These are phyloP conservation scores for Pseudomyrmex sp. DNA, from an alignment of 1,140 invertebrate species.

Conservation along the genomic window DNA sequence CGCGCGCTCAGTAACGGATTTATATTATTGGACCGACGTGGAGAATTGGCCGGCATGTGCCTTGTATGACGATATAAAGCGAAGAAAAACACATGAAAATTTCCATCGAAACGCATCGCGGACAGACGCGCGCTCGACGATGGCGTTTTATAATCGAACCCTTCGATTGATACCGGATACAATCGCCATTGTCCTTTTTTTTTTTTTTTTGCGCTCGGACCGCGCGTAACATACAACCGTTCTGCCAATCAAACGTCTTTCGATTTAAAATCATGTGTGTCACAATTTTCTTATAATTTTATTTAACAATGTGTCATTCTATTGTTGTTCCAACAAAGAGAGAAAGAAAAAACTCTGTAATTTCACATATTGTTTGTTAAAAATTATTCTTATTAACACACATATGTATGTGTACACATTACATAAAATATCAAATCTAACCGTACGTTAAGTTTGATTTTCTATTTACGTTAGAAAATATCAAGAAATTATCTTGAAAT, in stretches of 20 bases:
- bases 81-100: constrained; percentile 40
- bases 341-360: not conserved
- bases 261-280: too few species aligned
- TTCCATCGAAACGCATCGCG: constrained; percentile 41
- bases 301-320: constrained; percentile 1
- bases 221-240: not conserved
- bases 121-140: not conserved
- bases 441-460: too few species aligned
- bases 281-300: not conserved
- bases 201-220: not conserved
- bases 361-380: not conserved
- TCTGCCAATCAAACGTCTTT: not conserved
- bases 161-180: constrained; percentile 23
- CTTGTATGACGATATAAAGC: not conserved
- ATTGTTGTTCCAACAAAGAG: not conserved
- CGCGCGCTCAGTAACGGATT: constrained; percentile 40
- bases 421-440: too few species aligned
- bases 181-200: constrained; percentile 39
- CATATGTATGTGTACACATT: too few species aligned
- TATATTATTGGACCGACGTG: constrained; percentile 44
- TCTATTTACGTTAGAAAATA: not conserved
- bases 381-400: too few species aligned
- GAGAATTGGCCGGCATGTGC: not conserved
- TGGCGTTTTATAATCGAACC: constrained; percentile 47
- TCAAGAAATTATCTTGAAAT: constrained; percentile 21